Evolutionary conservation across 2,797 vertebrate species (phyloP).

Genomic region (Naso thynnoides): DNA sequence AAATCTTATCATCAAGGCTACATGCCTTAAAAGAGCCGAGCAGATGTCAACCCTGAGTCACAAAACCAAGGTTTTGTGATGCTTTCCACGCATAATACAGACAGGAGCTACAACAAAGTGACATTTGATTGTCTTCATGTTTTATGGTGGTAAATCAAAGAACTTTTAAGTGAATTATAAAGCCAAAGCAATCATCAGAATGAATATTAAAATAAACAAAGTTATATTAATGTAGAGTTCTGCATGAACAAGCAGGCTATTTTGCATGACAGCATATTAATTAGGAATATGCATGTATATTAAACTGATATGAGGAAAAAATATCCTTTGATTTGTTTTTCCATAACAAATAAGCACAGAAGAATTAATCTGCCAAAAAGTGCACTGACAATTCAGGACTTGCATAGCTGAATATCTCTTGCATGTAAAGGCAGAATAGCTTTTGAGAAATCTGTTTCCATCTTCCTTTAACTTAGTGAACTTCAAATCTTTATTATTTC

Average conservation of each 20-base stretch:
- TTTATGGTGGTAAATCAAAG: neutral
- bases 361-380: too few relatives aligned
- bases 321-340: neutral
- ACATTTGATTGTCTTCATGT: neutral
- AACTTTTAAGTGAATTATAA: neutral
- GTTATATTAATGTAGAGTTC: too few relatives aligned
- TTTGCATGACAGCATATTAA: neutral
- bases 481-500: neutral
- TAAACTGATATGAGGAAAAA: neutral
- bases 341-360: neutral
- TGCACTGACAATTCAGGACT: too few relatives aligned
- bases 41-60: constrained; percentile 15
- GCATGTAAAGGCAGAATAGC: neutral
- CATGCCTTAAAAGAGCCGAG: neutral
- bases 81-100: constrained; percentile 1
- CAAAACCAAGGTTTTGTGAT: constrained; percentile 7
- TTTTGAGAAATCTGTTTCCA: neutral
- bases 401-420: too few relatives aligned
- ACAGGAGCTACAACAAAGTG: neutral
- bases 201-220: neutral
- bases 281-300: neutral
- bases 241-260: neutral
- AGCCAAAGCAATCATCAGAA: neutral
- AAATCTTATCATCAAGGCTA: neutral
- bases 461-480: neutral